Evolutionary conservation across 2,888 invertebrate genomes (phyloP), one percentile per base, ranked within the genome.

Genomic region (Ecdyonurus torrentis): DNA sequence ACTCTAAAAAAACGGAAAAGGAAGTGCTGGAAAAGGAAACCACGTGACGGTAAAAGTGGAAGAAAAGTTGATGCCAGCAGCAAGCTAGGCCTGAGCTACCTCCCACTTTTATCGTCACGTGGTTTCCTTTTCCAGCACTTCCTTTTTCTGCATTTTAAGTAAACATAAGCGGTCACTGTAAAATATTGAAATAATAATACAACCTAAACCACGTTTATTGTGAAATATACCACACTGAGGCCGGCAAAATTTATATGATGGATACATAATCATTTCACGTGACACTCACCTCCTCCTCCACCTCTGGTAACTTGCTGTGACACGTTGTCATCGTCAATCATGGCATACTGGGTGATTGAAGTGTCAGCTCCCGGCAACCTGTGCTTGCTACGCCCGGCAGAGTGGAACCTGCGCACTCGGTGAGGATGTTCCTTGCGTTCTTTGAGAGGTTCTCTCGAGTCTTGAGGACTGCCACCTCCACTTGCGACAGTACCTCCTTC

Each of bases 261-360:
- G 19, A 19, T 60, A 25, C 1, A 61, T 19, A 37, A 18, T 2
- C 61, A 60, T 23, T 15, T 20, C 3, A n/a, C 22, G 61, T 25
- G 25, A 63, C 18, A 24, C 18, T 52, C 25, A 18, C 61, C 65
- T 67, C 78, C 78, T 1, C 91, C 91, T 0, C 92, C 92, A 19
- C 91, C 89, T 72, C 89, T 84, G 0, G 92, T 93, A 61, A 91
- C 89, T 79, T 92, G 92, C 72, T 92, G 92, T 2, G 92, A 93
- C 0, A 92, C 88, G 71, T 93, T 93, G 68, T 93, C 93, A 72
- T 94, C 94, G 72, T 94, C 94, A 73, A 92, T 92, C 65, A 93
- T 83, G 0, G 93, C 94, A 74, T 91, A 93, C 74, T 94, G 93
- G 2, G 89, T 89, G 69, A 86, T 85, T 63, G 91, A 91, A 71